Conservation (phyloP, 2,113 vertebrate species). For the Otus sunia region DNA sequence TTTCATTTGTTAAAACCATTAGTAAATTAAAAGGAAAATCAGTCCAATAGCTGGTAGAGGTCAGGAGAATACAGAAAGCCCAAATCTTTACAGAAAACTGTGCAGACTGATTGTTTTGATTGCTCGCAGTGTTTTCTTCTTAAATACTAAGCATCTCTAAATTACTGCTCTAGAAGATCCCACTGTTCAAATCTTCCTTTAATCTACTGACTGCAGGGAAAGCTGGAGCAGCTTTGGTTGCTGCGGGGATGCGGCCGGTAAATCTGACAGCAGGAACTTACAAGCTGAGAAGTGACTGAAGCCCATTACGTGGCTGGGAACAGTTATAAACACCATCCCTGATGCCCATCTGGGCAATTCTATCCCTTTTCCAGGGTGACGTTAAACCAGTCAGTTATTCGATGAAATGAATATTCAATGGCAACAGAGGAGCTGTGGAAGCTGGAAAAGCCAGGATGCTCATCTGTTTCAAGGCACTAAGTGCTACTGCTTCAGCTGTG, state of each 20-base stretch:
- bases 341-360: background rate
- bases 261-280: background rate
- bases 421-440: background rate
- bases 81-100: background rate
- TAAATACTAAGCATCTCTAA: background rate
- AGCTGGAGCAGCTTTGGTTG: background rate
- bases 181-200: background rate
- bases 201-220: background rate
- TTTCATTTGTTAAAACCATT: background rate
- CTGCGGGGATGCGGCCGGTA: rapidly evolving
- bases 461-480: background rate
- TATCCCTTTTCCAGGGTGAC: background rate
- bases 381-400: background rate
- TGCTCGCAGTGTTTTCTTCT: background rate
- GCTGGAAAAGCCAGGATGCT: background rate
- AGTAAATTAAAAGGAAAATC: background rate
- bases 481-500: background rate
- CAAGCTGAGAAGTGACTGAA: rapidly evolving
- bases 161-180: background rate
- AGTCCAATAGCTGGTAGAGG: background rate
- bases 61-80: background rate
- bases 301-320: rapidly evolving
- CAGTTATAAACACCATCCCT: background rate
- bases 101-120: background rate
- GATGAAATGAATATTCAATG: background rate